Base-by-base conservation (phyloP, 2,888 invertebrate species). In the Cistogaster globosa region DNA sequence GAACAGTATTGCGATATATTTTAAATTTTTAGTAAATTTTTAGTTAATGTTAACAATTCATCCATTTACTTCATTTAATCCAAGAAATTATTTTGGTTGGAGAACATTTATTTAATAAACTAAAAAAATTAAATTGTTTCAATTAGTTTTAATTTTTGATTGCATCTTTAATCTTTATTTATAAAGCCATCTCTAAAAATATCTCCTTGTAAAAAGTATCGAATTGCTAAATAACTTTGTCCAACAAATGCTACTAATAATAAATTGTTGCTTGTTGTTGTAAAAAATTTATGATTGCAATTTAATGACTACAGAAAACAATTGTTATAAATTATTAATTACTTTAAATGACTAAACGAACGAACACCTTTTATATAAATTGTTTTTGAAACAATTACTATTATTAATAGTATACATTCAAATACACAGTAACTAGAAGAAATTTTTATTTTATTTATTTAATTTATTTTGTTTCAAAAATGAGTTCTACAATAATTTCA, bases 301-400 rank as follows among this genome's bases (percentile, higher is more conserved):
- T 84, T 76, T 80, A 67, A 80, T 57, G 36, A 81, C 72, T 74
- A 57, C 72, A 80, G 80, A 84, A 79, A 57, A 58, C 51, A 69
- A 67, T 58, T 68, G 67, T 57, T 84, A 74, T 71, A 77, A 81
- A 84, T 78, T 81, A 77, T 81, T 72, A 81, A 84, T 84, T 74
- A 63, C 60, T 71, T 82, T 58, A 76, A 83, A 77, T 83, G 71
- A 83, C 65, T 77, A 71, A 80, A 77, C 32, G 57, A 76, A 65
- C 65, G 82, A n/a, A n/a, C n/a, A n/a, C 48, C 69, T 75, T 76
- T 82, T 71, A 65, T 65, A 65, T 71, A 51, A 63, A 75, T 75
- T 69, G 48, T 42, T 69, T 75, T 71, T 20, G 32, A 62, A 62
- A 32, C 55, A 55, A 68, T 60, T 60, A 68, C 42, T 60, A 68